phyloP scores from a whole-genome alignment of 2,113 vertebrate genomes.

The Arvicanthis niloticus region DNA sequence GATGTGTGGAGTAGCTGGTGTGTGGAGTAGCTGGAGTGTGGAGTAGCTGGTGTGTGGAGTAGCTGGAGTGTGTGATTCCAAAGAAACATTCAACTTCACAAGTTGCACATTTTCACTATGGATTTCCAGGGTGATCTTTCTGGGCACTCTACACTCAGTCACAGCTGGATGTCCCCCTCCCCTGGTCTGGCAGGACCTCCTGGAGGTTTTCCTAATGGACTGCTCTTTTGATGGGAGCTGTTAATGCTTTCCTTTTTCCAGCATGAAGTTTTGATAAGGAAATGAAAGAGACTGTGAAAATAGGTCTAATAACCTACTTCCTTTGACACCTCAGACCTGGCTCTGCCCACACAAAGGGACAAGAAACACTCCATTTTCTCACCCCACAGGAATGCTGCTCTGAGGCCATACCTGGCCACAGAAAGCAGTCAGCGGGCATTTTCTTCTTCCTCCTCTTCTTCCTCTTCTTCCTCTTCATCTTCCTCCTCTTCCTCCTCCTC shows the following conservation, averaged over 20 bases:
- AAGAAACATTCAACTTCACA: neutral
- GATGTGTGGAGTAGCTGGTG: neutral
- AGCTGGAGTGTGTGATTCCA: conserved; percentile 40
- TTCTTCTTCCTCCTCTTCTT: neutral
- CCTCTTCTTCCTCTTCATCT: fast-evolving
- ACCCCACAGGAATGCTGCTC: neutral
- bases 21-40: neutral
- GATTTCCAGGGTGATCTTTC: conserved; percentile 3
- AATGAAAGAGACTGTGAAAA: conserved; percentile 37
- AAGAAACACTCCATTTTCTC: conserved; percentile 47
- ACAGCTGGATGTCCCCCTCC: neutral
- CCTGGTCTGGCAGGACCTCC: neutral
- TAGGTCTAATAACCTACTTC: conserved; percentile 38
- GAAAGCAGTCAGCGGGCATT: neutral
- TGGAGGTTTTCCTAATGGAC: conserved; percentile 52
- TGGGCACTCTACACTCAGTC: neutral
- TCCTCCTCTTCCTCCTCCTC: too few species aligned
- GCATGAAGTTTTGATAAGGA: conserved; percentile 53
- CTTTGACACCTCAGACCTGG: neutral
- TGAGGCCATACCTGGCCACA: neutral
- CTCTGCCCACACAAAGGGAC: neutral
- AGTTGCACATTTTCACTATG: neutral
- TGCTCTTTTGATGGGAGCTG: conserved; percentile 37
- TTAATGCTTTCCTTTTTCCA: conserved; percentile 57
- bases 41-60: neutral